phyloP scores from a whole-genome alignment of 1,140 invertebrate genomes.

The Phymorhynchus buccinoides region DNA sequence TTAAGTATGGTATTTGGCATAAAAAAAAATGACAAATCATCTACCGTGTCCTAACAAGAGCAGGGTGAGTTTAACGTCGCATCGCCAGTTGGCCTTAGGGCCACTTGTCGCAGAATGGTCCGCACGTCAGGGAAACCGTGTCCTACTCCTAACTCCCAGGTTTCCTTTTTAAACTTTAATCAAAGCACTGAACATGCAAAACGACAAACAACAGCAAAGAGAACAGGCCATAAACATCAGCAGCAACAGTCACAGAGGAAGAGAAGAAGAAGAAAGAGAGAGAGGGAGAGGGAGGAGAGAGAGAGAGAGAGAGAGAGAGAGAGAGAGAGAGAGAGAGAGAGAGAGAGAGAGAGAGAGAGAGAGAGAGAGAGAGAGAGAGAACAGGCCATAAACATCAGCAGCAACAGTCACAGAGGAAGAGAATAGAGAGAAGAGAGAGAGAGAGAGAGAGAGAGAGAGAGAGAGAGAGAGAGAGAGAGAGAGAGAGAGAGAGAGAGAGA shows the following conservation, averaged over 20 bases:
- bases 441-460: slow-evolving; percentile 13
- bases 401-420: not conserved
- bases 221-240: slow-evolving; percentile 2
- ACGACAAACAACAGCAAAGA: too few species aligned
- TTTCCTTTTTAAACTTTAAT: too few species aligned
- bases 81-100: too few species aligned
- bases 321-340: not conserved
- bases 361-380: not conserved
- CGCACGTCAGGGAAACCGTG: too few species aligned
- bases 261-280: not conserved
- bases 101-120: too few species aligned
- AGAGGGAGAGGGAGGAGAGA: not conserved
- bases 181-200: too few species aligned
- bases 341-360: slow-evolving; percentile 7
- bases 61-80: too few species aligned
- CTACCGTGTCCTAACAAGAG: too few species aligned
- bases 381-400: too few species aligned
- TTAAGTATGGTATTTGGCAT: too few species aligned
- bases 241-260: slow-evolving; percentile 25
- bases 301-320: slow-evolving; percentile 1
- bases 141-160: too few species aligned
- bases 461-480: slow-evolving; percentile 19
- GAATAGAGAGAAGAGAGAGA: slow-evolving; percentile 3
- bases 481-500: not conserved
- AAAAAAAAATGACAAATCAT: too few species aligned